Base-by-base conservation (phyloP, 2,113 vertebrate genomes). In the Eolophus roseicapilla region DNA sequence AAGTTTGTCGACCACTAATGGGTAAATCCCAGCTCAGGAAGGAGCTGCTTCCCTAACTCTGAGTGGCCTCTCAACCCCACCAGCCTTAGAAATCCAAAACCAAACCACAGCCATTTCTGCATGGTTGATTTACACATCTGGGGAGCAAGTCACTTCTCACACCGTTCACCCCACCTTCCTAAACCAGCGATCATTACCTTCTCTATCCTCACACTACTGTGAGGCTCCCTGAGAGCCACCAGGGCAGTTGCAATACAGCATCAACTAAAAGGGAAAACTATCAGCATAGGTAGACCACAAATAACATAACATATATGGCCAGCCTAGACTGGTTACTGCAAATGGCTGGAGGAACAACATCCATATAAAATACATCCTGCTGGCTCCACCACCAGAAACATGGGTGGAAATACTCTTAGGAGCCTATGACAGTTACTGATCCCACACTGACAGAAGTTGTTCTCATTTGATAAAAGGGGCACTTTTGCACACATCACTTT, bases 61-160 rank as follows among this genome's bases (percentile, higher is more conserved):
- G 4, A n/a, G 35, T 5, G 11, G 39, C 63, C 47, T 69, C 44
- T 52, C 76, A n/a, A 88, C 11, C 10, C 46, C 63, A 81, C 16
- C 44, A 76, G 37, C 20, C 15, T 70, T 35, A 41, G 27, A 13
- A 47, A 74, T 29, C 20, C 7, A 52, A 74, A 73, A 29, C 1
- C 6, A 52, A 39, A 50, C n/a, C 68, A 53, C 63, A 77, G 47
- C 47, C 47, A 50, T 55, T 73, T 83, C 64, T 46, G 7, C 7
- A 46, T 5, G 8, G 35, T 6, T n/a, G 57, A 31, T 55, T 39
- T 39, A 69, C 16, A 52, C 33, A 64, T 8, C 20, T 2, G 1
- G 8, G 25, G 39, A 88, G 29, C 13, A 50, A 79, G 25, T 6
- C 0, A 0, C 25, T 78, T 62, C 60, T 74, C 53, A n/a, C 0